Evolutionary conservation across 2,113 vertebrate genomes (phyloP).

Genomic region (human): DNA sequence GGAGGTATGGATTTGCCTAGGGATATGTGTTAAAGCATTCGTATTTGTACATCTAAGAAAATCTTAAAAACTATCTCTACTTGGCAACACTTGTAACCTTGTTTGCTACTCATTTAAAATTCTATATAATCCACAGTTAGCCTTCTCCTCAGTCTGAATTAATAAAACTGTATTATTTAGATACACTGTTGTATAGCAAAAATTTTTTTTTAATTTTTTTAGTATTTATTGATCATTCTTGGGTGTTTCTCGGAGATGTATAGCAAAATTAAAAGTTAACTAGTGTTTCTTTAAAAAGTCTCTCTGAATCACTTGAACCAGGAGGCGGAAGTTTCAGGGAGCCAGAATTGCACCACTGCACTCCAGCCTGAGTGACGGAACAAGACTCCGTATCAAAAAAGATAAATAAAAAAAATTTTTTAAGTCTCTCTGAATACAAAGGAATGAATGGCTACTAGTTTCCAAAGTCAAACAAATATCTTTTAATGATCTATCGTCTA

Average conservation of each 20-base stretch:
- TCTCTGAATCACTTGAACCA: no score
- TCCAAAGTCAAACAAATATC: conserved; percentile 29
- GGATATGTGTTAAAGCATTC: neutral
- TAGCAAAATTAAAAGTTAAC: neutral
- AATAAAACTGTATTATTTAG: neutral
- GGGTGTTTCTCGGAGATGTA: neutral
- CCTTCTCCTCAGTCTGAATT: neutral
- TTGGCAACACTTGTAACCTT: neutral
- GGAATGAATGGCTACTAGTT: neutral
- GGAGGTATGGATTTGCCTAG: neutral
- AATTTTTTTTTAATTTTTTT: no score
- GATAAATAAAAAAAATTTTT: no score
- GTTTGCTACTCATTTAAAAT: neutral
- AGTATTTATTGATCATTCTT: no score
- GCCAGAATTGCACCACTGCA: no score
- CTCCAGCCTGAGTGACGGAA: no score
- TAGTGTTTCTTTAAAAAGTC: neutral
- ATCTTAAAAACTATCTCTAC: neutral
- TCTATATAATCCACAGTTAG: neutral
- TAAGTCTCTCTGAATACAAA: neutral
- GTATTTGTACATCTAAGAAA: neutral
- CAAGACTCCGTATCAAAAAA: no score
- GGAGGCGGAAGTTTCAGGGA: no score
- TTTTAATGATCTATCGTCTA: neutral
- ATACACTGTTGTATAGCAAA: neutral